phyloP scores from a whole-genome alignment of 2,113 vertebrate species.

The Hassar affinis region DNA sequence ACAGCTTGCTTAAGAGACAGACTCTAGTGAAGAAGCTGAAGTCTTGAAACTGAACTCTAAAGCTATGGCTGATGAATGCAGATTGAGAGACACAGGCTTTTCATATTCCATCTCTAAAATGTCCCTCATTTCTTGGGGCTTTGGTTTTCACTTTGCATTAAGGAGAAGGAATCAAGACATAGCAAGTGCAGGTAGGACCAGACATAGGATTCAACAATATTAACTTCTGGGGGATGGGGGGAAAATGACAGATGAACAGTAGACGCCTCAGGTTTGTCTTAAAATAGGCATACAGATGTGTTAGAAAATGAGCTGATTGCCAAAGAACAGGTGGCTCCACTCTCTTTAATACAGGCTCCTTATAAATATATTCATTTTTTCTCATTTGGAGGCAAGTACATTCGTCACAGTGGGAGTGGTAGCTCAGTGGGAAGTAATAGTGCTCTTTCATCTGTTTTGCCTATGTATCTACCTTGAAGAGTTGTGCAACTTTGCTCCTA shows the following conservation, averaged over 20 bases:
- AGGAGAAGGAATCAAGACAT: slow-evolving; percentile 14
- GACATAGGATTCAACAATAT: slow-evolving; percentile 1
- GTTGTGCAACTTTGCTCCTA: slow-evolving; percentile 16
- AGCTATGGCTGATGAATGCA: slow-evolving; percentile 13
- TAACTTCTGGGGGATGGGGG: not conserved
- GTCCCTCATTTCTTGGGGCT: not conserved
- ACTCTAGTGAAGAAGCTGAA: slow-evolving; percentile 7
- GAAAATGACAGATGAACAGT: not conserved
- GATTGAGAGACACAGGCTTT: slow-evolving; percentile 8
- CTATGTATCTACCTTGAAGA: slow-evolving; percentile 30
- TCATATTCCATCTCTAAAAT: not conserved
- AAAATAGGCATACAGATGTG: not conserved
- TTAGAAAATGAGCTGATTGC: slow-evolving; percentile 55
- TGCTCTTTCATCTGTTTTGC: slow-evolving; percentile 58
- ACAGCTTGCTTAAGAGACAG: slow-evolving; percentile 15
- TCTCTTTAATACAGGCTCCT: slow-evolving; percentile 50
- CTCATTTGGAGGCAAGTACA: slow-evolving; percentile 54
- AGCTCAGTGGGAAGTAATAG: slow-evolving; percentile 58
- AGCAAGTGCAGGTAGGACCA: not conserved
- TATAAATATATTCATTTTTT: slow-evolving; percentile 63
- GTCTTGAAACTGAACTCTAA: not conserved
- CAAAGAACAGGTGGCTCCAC: slow-evolving; percentile 36
- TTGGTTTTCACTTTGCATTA: slow-evolving; percentile 23
- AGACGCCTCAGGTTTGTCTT: not conserved
- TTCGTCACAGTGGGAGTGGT: slow-evolving; percentile 53